Conservation (phyloP, 1,140 invertebrate species). For the Battus philenor region DNA sequence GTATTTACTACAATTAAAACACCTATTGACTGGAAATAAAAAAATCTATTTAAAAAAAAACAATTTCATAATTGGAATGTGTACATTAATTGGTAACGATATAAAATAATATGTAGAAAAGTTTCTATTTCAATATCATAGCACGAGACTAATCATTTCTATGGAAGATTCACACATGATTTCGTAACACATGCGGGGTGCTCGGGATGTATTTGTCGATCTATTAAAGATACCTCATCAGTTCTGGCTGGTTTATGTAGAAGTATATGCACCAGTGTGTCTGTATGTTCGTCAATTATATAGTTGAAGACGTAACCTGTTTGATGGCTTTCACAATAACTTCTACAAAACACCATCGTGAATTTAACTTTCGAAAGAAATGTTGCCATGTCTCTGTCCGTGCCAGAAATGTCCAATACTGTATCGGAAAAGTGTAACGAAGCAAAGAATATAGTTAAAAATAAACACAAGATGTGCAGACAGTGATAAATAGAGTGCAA, state of each 20-base stretch:
- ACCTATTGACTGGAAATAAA: too few relatives aligned
- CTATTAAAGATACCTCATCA: constrained; percentile 39
- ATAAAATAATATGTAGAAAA: constrained; percentile 5
- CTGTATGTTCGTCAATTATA: too few relatives aligned
- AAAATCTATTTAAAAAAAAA: too few relatives aligned
- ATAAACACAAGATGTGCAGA: constrained; percentile 47
- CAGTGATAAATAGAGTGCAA: constrained; percentile 58
- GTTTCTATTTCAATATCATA: constrained; percentile 10
- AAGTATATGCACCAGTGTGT: constrained; percentile 72
- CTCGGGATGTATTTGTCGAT: constrained; percentile 32
- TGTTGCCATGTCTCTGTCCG: constrained; percentile 43
- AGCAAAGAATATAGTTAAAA: constrained; percentile 60
- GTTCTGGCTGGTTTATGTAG: constrained; percentile 71
- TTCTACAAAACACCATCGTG: constrained; percentile 5
- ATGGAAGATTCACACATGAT: constrained; percentile 39
- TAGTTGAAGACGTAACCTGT: constrained; percentile 30
- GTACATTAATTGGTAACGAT: constrained; percentile 6
- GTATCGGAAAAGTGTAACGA: constrained; percentile 53
- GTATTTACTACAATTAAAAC: not conserved
- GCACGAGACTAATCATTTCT: constrained; percentile 25
- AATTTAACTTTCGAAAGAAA: constrained; percentile 31
- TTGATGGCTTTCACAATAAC: constrained; percentile 5
- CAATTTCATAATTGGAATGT: too few relatives aligned
- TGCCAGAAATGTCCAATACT: constrained; percentile 50
- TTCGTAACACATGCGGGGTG: constrained; percentile 54